Evolutionary conservation across 2,888 invertebrate species (phyloP).

Genomic region (Aporophyla nigra): DNA sequence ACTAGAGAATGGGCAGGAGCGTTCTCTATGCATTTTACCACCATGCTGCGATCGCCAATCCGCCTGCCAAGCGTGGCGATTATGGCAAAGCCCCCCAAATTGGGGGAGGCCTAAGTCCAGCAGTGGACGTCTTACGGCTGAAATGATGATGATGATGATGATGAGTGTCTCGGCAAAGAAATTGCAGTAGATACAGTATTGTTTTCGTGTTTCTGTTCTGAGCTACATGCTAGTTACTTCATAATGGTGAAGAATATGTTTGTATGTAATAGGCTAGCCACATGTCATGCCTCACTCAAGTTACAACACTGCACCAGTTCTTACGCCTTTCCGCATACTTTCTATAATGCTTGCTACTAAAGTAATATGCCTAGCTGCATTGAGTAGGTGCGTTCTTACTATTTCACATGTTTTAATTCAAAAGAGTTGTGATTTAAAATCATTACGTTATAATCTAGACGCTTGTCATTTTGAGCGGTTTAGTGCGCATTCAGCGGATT

Average conservation of each 20-base stretch:
- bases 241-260: neutral
- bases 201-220: neutral
- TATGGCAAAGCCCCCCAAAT: no score
- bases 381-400: neutral
- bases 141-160: no score
- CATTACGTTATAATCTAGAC: neutral
- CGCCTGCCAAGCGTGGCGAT: no score
- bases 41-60: no score
- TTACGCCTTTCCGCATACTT: conserved; percentile 28
- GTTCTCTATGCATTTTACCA: no score
- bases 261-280: neutral
- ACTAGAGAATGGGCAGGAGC: no score
- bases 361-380: neutral
- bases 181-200: neutral
- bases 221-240: neutral
- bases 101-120: no score
- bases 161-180: no score
- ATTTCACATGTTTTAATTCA: neutral
- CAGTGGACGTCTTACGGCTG: no score
- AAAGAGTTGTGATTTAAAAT: neutral
- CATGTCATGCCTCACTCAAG: neutral
- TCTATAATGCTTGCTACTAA: neutral
- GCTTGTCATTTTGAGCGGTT: no score
- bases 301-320: conserved; percentile 32
- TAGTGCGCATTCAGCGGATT: no score